Evolutionary conservation across 2,113 vertebrate species (phyloP).

Genomic region (Athene noctua): DNA sequence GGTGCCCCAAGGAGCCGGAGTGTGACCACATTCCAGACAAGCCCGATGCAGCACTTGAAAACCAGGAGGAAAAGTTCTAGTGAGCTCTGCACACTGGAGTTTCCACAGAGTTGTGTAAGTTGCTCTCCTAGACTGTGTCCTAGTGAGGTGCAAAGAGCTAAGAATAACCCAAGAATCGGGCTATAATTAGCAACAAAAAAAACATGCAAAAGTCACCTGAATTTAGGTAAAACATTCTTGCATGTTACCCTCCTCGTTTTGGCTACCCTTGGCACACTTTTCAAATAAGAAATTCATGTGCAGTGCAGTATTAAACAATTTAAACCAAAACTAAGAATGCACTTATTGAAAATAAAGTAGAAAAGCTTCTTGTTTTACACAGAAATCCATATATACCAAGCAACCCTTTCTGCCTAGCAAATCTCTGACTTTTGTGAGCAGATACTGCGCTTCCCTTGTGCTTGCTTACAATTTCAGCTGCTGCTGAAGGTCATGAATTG

Average conservation of each 20-base stretch:
- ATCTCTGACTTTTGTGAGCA: neutral
- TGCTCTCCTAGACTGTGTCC: neutral
- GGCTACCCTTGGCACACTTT: neutral
- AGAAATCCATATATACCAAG: neutral
- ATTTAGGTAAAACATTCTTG: neutral
- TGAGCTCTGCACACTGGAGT: neutral
- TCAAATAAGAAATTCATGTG: neutral
- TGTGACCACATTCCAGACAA: neutral
- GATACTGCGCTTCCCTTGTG: neutral
- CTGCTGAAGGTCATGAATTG: conserved; percentile 80
- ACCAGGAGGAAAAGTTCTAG: neutral
- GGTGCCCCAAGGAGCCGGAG: neutral
- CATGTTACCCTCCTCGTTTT: neutral
- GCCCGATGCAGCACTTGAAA: neutral
- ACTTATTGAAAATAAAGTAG: neutral
- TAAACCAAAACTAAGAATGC: neutral
- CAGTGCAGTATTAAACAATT: neutral
- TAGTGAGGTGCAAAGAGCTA: neutral
- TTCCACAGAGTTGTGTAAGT: neutral
- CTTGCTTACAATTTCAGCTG: conserved; percentile 83
- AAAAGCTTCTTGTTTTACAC: neutral
- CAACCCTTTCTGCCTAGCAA: neutral
- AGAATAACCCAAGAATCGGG: neutral
- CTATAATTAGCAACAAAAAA: neutral
- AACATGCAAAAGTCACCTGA: neutral